Conservation (phyloP, 2,888 invertebrate species). For the Athripsodes cinereus region DNA sequence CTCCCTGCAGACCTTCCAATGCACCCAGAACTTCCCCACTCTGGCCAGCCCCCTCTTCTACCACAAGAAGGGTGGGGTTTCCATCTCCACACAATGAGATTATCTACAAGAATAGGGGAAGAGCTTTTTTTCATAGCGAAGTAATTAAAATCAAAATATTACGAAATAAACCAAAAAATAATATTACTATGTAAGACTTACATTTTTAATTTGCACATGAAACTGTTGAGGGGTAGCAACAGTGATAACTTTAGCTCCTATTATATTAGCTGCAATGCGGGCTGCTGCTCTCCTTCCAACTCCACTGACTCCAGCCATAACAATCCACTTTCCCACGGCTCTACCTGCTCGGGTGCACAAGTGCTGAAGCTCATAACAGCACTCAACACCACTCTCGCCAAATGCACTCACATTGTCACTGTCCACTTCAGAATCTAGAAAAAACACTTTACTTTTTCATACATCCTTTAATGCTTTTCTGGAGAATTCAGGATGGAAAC, state of each 20-base stretch:
- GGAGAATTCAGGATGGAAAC: no score
- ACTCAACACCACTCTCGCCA: conserved; percentile 19
- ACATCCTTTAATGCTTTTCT: background rate
- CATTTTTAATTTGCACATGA: conserved; percentile 71
- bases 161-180: no score
- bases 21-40: conserved; percentile 30
- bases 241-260: conserved; percentile 56
- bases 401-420: conserved; percentile 14
- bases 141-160: no score
- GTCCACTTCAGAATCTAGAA: conserved; percentile 21
- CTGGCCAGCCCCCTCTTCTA: conserved; percentile 23
- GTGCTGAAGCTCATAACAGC: conserved; percentile 14
- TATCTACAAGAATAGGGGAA: no score
- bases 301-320: conserved; percentile 72
- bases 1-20: conserved; percentile 34
- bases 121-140: no score
- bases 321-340: conserved; percentile 47
- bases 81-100: conserved; percentile 24
- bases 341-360: conserved; percentile 14
- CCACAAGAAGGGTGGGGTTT: conserved; percentile 15
- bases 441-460: no score
- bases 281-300: conserved; percentile 76
- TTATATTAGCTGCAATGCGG: conserved; percentile 64
- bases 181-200: no score
- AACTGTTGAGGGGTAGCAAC: conserved; percentile 50